phyloP scores from a whole-genome alignment of 2,888 invertebrate genomes.

The Dilophus febrilis region DNA sequence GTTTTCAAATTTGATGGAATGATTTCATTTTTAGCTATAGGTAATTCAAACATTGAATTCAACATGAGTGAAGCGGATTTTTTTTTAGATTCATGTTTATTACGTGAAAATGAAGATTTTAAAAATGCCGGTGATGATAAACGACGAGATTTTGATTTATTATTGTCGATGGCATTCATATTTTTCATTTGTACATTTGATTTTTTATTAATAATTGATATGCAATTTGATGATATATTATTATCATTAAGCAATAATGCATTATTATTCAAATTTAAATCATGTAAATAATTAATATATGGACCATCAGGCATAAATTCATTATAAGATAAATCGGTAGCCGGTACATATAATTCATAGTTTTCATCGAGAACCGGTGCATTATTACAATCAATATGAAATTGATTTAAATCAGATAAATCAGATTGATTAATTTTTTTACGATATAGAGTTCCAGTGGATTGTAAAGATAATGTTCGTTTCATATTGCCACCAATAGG shows the following conservation, averaged over 20 bases:
- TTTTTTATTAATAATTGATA: neutral
- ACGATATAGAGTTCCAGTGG: no score
- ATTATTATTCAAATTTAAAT: slow-evolving; percentile 10
- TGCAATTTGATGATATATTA: neutral
- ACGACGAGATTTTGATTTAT: slow-evolving; percentile 35
- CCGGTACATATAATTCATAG: slow-evolving; percentile 34
- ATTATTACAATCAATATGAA: slow-evolving; percentile 25
- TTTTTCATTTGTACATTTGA: neutral
- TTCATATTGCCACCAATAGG: no score
- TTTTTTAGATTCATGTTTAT: slow-evolving; percentile 21
- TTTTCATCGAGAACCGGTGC: slow-evolving; percentile 38
- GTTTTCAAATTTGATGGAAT: slow-evolving; percentile 12
- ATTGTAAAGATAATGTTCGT: no score
- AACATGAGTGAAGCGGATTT: no score
- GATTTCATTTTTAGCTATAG: no score
- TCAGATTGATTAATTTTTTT: neutral
- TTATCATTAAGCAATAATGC: slow-evolving; percentile 14
- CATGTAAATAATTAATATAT: slow-evolving; percentile 12
- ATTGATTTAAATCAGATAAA: neutral
- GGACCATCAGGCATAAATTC: slow-evolving; percentile 30
- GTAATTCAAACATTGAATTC: no score
- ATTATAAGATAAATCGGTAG: slow-evolving; percentile 29
- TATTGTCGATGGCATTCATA: slow-evolving; percentile 16
- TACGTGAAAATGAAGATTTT: slow-evolving; percentile 36
- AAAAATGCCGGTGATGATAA: slow-evolving; percentile 42